Percentiles rank a stretch among this genome's conserved stretches.
phyloP scores from a whole-genome alignment of 1,140 invertebrate genomes.

The Battus philenor region DNA sequence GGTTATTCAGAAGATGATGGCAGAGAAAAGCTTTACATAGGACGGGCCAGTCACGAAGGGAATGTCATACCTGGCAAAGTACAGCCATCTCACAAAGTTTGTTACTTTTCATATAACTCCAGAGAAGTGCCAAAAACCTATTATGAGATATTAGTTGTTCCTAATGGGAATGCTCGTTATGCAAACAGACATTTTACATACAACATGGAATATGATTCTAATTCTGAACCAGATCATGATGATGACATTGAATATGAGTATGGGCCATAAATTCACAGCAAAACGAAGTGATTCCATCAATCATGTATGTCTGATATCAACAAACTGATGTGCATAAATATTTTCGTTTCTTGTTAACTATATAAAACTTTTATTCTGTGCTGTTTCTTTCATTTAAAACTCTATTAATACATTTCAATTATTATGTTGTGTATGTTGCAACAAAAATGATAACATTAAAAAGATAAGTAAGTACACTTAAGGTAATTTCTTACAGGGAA shows the following conservation, averaged over 20 bases:
- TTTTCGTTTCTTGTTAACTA: no score
- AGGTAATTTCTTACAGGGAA: no score
- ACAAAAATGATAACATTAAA: no score
- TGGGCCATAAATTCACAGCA: neutral
- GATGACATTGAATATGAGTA: neutral
- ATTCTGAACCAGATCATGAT: constrained; percentile 1
- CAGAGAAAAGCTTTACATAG: constrained; percentile 82
- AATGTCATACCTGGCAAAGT: constrained; percentile 87
- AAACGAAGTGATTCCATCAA: neutral
- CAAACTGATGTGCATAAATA: neutral
- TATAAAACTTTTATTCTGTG: neutral
- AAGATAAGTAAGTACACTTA: no score
- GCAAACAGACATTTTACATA: constrained; percentile 2
- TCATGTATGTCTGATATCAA: neutral
- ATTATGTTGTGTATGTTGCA: no score
- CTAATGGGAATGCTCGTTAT: constrained; percentile 78
- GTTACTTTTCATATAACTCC: constrained; percentile 86
- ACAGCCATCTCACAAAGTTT: constrained; percentile 65
- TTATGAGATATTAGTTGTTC: constrained; percentile 56
- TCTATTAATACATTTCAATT: no score
- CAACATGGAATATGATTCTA: constrained; percentile 2
- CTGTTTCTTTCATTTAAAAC: neutral
- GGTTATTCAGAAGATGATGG: constrained; percentile 29
- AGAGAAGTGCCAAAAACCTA: constrained; percentile 68
- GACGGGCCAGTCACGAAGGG: constrained; percentile 80